A percentile compares a stretch with the other conserved stretches of the same genome.
Evolutionary conservation across 2,113 vertebrate species (phyloP).

Genomic region (Paralichthys olivaceus): DNA sequence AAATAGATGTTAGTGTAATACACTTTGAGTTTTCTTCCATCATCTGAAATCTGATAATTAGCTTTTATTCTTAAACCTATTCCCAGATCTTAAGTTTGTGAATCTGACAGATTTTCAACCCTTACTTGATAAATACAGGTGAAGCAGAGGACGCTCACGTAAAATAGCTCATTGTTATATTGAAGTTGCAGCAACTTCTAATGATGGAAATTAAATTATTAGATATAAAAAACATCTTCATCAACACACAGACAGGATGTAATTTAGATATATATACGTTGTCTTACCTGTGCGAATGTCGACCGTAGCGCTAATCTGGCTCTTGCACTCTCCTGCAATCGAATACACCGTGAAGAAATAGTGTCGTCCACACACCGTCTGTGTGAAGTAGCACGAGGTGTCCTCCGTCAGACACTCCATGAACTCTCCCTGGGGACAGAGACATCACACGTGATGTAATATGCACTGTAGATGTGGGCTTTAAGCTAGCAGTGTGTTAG

Average conservation of each 20-base stretch:
- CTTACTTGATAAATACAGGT: too few relatives aligned
- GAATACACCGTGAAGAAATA: constrained; percentile 79
- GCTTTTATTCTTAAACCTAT: too few relatives aligned
- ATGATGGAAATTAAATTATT: too few relatives aligned
- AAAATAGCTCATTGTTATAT: too few relatives aligned
- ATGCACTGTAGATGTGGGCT: neutral
- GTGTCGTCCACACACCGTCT: constrained; percentile 73
- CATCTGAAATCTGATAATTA: too few relatives aligned
- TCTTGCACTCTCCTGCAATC: constrained; percentile 50
- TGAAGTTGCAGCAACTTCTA: too few relatives aligned
- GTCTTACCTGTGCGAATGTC: constrained; percentile 77
- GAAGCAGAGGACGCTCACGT: too few relatives aligned
- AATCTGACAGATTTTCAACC: too few relatives aligned
- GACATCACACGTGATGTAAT: neutral
- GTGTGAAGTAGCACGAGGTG: constrained; percentile 80
- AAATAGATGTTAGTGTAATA: too few relatives aligned
- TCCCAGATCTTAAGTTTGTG: too few relatives aligned
- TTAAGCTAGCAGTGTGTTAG: neutral
- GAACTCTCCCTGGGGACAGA: constrained; percentile 56
- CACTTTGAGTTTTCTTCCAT: too few relatives aligned
- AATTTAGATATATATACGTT: neutral
- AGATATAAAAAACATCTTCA: too few relatives aligned
- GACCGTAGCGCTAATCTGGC: constrained; percentile 61
- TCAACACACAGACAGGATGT: neutral
- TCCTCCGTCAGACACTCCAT: constrained; percentile 77